A percentile compares a stretch with the other conserved stretches of the same genome.
Conservation (phyloP, 2,888 invertebrate species). For the Drosophila neotestacea region DNA sequence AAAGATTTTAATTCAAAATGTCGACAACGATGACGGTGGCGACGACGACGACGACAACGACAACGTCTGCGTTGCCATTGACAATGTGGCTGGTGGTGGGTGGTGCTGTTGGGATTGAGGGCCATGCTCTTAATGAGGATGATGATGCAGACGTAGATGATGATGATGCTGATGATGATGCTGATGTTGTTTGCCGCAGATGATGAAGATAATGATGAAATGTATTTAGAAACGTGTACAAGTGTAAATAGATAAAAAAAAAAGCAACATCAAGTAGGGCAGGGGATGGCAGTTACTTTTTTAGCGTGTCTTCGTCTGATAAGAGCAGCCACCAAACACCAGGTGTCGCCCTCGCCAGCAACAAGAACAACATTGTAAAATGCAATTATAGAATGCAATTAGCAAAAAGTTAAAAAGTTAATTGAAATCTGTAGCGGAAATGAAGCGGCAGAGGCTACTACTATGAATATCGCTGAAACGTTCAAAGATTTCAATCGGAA, state of each 20-base stretch:
- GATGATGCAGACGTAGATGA: constrained; percentile 35
- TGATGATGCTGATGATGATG: constrained; percentile 18
- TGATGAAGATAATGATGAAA: constrained; percentile 59
- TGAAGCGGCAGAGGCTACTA: constrained; percentile 26
- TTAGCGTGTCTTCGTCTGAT: constrained; percentile 11
- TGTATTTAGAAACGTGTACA: constrained; percentile 75
- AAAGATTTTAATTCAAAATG: constrained; percentile 63
- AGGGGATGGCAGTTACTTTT: not conserved
- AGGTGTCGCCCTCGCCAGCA: constrained; percentile 31
- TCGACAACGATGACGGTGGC: constrained; percentile 3
- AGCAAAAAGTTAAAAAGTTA: constrained; percentile 57
- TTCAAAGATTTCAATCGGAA: constrained; percentile 31
- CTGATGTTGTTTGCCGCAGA: constrained; percentile 46
- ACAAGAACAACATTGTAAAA: constrained; percentile 48
- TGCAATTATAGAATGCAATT: constrained; percentile 78
- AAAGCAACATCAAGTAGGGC: not conserved
- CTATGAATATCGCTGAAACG: not conserved
- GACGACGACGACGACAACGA: constrained; percentile 5
- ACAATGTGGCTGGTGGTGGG: constrained; percentile 2
- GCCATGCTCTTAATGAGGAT: constrained; percentile 38
- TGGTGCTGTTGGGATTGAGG: constrained; percentile 19
- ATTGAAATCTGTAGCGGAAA: constrained; percentile 69
- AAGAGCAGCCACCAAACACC: constrained; percentile 31
- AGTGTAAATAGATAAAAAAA: constrained; percentile 77
- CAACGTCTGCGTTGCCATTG: constrained; percentile 18